A percentile compares a stretch with the other conserved stretches of the same genome.
Conservation (phyloP, 2,888 invertebrate genomes). For the Phragmatobia fuliginosa region DNA sequence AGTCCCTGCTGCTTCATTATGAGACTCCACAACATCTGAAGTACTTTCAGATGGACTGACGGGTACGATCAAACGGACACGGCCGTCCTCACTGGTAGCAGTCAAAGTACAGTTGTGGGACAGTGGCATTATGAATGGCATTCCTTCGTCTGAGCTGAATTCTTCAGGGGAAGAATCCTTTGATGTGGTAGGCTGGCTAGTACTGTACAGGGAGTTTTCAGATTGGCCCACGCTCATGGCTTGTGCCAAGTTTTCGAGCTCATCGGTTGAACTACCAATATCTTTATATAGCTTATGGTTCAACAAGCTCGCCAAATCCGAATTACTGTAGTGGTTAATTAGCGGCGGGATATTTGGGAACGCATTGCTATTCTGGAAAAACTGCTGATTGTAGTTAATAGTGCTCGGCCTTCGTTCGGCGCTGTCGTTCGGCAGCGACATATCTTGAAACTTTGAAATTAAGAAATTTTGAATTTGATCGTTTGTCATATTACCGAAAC, state of each 20-base stretch:
- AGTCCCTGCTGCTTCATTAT: constrained; percentile 57
- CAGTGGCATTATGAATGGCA: constrained; percentile 89
- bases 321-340: constrained; percentile 70
- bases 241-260: constrained; percentile 61
- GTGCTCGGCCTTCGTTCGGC: constrained; percentile 44
- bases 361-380: constrained; percentile 76
- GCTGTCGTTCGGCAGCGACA: constrained; percentile 63
- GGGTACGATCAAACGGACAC: constrained; percentile 88
- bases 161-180: constrained; percentile 78
- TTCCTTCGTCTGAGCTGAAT: constrained; percentile 74
- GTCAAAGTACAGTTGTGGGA: constrained; percentile 88
- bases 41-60: constrained; percentile 83
- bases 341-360: constrained; percentile 79
- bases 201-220: constrained; percentile 70
- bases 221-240: constrained; percentile 77
- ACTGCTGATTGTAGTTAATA: constrained; percentile 71
- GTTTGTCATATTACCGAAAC: constrained; percentile 72
- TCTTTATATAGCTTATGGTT: constrained; percentile 64
- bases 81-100: constrained; percentile 87
- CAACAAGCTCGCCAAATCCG: constrained; percentile 68
- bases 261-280: constrained; percentile 59
- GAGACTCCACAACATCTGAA: constrained; percentile 65
- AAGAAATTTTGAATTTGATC: constrained; percentile 79
- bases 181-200: constrained; percentile 80
- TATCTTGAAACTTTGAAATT: constrained; percentile 75